These are phyloP conservation scores for Acleris cristana DNA, from an alignment of 2,888 invertebrate genomes.

Conservation along the genomic window DNA sequence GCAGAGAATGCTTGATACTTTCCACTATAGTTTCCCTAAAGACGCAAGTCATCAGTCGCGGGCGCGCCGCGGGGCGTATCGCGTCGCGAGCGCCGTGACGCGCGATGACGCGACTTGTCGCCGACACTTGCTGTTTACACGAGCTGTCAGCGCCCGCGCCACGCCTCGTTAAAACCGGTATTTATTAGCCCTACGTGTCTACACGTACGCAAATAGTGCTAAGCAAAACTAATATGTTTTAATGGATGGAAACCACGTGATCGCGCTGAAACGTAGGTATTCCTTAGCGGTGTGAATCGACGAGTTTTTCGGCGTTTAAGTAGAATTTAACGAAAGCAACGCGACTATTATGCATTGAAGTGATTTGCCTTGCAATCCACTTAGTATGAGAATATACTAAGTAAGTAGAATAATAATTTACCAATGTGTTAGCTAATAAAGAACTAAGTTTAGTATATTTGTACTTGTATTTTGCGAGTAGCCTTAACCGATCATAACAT, in stretches of 20 bases:
- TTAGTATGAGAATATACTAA: too few relatives aligned
- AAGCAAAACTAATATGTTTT: slow-evolving; percentile 28
- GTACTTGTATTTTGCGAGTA: too few relatives aligned
- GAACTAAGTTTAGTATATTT: too few relatives aligned
- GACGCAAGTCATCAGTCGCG: neutral
- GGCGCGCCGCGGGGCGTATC: neutral
- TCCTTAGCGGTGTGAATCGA: too few relatives aligned
- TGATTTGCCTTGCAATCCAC: too few relatives aligned
- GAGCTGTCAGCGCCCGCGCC: slow-evolving; percentile 20
- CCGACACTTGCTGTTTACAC: slow-evolving; percentile 1
- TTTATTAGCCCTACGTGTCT: slow-evolving; percentile 24
- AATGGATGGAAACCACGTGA: slow-evolving; percentile 33
- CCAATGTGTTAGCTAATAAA: too few relatives aligned
- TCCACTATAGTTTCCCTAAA: neutral
- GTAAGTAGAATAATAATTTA: too few relatives aligned
- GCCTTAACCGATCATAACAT: too few relatives aligned
- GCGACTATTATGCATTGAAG: too few relatives aligned
- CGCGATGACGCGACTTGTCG: slow-evolving; percentile 1
- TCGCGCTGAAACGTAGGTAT: neutral
- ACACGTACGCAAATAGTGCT: slow-evolving; percentile 15
- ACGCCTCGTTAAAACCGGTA: slow-evolving; percentile 26
- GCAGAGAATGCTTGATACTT: too few relatives aligned
- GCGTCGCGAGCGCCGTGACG: neutral
- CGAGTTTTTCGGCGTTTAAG: too few relatives aligned
- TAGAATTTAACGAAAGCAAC: too few relatives aligned